Evolutionary conservation across 1,140 invertebrate genomes (phyloP).

Genomic region (Lucilia cuprina): DNA sequence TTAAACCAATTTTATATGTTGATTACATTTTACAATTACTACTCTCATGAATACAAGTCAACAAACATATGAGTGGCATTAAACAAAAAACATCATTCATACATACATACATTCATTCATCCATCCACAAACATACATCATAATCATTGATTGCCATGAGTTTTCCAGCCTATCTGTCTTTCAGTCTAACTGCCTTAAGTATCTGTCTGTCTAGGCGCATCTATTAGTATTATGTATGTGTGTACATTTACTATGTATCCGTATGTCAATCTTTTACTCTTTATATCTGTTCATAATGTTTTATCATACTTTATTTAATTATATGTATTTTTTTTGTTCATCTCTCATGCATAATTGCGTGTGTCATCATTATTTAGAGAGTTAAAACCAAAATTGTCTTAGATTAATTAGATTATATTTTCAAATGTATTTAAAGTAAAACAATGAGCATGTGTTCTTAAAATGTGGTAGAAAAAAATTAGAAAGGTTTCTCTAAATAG

Average conservation of each 20-base stretch:
- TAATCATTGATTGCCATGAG: not conserved
- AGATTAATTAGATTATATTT: conserved; percentile 8
- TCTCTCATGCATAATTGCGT: not conserved
- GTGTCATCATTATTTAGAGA: conserved; percentile 4
- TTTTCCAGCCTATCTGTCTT: not conserved
- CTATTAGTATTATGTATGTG: not conserved
- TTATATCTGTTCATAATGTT: not conserved
- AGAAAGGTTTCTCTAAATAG: not conserved
- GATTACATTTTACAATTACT: conserved; percentile 14
- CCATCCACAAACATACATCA: not conserved
- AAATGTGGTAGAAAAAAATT: not conserved
- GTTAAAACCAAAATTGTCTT: not conserved
- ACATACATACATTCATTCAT: not conserved
- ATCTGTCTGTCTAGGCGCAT: not conserved
- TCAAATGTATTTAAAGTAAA: not conserved
- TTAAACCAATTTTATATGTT: conserved; percentile 30
- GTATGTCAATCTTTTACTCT: not conserved
- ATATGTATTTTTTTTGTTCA: not conserved
- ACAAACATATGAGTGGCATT: not conserved
- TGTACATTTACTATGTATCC: not conserved
- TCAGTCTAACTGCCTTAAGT: not conserved
- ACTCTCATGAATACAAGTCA: not conserved
- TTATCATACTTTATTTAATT: conserved; percentile 4
- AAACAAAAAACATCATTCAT: not conserved
- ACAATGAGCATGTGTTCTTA: not conserved